Conservation (phyloP, 2,888 invertebrate species). For the Antitype chi region DNA sequence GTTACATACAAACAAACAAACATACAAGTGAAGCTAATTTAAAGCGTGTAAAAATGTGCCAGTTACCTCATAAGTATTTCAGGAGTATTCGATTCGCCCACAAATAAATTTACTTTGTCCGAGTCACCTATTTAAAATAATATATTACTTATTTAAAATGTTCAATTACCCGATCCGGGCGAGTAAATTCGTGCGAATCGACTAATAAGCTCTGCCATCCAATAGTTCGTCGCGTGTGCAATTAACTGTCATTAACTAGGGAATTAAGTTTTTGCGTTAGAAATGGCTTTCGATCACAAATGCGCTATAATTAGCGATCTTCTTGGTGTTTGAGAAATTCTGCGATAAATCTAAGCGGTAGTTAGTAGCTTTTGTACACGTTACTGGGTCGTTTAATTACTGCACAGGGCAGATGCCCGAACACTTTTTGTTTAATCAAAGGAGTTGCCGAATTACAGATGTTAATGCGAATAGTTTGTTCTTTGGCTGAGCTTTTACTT, state of each 20-base stretch:
- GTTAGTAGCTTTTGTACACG: constrained; percentile 4
- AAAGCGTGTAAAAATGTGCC: too few relatives aligned
- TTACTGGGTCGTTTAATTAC: background rate
- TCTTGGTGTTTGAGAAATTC: constrained; percentile 42
- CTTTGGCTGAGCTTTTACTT: background rate
- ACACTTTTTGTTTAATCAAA: constrained; percentile 22
- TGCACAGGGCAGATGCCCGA: background rate
- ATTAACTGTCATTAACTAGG: constrained; percentile 82
- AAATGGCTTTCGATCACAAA: constrained; percentile 77
- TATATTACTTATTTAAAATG: too few relatives aligned
- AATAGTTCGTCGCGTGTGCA: constrained; percentile 72
- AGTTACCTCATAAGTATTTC: too few relatives aligned
- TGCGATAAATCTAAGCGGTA: constrained; percentile 5
- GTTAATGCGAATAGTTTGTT: constrained; percentile 2
- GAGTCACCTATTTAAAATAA: too few relatives aligned
- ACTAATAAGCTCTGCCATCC: constrained; percentile 29
- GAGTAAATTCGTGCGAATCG: too few relatives aligned
- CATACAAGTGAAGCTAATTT: too few relatives aligned
- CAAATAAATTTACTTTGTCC: too few relatives aligned
- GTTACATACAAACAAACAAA: too few relatives aligned
- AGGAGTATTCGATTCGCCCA: too few relatives aligned
- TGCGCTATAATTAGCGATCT: constrained; percentile 67
- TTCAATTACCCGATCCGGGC: too few relatives aligned
- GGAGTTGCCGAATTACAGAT: constrained; percentile 7
- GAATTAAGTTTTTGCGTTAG: constrained; percentile 82